Evolutionary conservation across 1,140 invertebrate species (phyloP).

Genomic region (Papilio glaucus): DNA sequence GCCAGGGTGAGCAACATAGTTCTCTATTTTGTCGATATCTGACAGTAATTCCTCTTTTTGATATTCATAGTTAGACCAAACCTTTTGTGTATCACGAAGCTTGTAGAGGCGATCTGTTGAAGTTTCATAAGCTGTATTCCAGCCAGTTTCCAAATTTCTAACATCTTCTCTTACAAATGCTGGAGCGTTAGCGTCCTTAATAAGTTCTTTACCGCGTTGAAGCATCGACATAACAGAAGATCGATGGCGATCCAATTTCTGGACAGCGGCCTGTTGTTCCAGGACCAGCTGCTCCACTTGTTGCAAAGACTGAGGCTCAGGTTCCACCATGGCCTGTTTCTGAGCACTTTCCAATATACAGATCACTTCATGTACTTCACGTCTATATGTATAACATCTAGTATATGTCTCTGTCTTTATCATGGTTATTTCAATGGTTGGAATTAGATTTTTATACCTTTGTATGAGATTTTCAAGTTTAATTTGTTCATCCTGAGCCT

Average conservation of each 20-base stretch:
- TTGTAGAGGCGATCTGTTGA: slow-evolving; percentile 92
- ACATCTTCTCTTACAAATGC: slow-evolving; percentile 93
- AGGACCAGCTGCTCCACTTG: slow-evolving; percentile 89
- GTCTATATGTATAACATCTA: slow-evolving; percentile 95
- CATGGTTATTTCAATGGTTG: slow-evolving; percentile 95
- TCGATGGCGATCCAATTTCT: slow-evolving; percentile 93
- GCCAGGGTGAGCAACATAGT: slow-evolving; percentile 86
- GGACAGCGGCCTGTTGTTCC: slow-evolving; percentile 91
- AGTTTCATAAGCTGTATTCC: slow-evolving; percentile 94
- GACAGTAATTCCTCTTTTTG: slow-evolving; percentile 93
- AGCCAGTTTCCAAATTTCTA: slow-evolving; percentile 91
- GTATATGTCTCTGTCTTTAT: slow-evolving; percentile 95
- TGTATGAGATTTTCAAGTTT: slow-evolving; percentile 92
- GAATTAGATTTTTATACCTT: slow-evolving; percentile 95
- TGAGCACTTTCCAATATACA: slow-evolving; percentile 89
- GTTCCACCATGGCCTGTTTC: slow-evolving; percentile 87
- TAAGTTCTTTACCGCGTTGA: slow-evolving; percentile 94
- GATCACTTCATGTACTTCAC: slow-evolving; percentile 94
- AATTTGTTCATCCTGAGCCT: slow-evolving; percentile 90
- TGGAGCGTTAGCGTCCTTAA: slow-evolving; percentile 93
- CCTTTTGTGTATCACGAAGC: slow-evolving; percentile 91
- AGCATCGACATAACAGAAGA: slow-evolving; percentile 94
- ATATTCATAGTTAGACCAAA: slow-evolving; percentile 93
- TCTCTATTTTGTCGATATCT: slow-evolving; percentile 92
- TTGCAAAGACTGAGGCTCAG: slow-evolving; percentile 88